Conservation (phyloP, 2,113 vertebrate genomes). For the Dipodomys spectabilis region DNA sequence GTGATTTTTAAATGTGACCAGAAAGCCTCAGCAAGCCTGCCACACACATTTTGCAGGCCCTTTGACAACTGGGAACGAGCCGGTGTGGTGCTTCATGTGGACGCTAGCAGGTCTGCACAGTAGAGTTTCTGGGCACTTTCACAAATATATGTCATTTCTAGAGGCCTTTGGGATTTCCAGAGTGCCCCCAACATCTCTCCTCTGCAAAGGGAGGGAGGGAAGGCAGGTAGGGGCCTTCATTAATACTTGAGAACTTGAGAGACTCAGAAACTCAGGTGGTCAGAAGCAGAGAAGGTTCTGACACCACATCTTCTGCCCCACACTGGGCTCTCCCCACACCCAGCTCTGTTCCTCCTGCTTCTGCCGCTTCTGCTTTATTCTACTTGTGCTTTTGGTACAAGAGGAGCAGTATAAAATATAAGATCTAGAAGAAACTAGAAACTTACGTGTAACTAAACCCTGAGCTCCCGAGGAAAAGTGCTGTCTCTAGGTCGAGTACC, state of each 20-base stretch:
- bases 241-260: not conserved
- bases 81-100: not conserved
- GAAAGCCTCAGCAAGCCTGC: not conserved
- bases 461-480: too few species aligned
- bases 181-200: not conserved
- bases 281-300: accelerated
- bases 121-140: not conserved
- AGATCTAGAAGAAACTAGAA: constrained; percentile 6
- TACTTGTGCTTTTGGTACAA: not conserved
- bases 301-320: not conserved
- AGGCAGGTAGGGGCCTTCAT: too few species aligned
- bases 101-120: not conserved
- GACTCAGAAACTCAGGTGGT: not conserved
- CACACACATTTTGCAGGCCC: not conserved
- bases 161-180: not conserved
- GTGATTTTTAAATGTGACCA: too few species aligned
- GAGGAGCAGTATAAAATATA: not conserved
- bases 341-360: too few species aligned
- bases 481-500: not conserved
- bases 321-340: too few species aligned
- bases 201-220: too few species aligned
- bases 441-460: too few species aligned
- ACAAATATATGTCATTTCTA: too few species aligned
- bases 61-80: not conserved
- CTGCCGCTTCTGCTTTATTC: not conserved